Evolutionary conservation across 2,113 vertebrate species (phyloP).

Genomic region (Zosterops hypoxanthus): DNA sequence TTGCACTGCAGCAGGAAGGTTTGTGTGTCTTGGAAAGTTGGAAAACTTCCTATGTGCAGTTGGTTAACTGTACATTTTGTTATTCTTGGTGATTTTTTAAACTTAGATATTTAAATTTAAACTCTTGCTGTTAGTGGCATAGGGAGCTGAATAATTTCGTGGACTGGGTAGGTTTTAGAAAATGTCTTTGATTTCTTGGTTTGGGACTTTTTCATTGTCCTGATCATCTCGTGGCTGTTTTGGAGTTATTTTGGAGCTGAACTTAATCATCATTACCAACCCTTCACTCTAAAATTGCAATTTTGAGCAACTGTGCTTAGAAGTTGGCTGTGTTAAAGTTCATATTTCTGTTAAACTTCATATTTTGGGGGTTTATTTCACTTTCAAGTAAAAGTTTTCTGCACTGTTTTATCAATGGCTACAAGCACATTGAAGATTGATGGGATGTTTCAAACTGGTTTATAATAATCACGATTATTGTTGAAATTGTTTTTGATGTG

Average conservation of each 20-base stretch:
- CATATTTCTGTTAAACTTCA: not conserved
- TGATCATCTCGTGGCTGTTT: not conserved
- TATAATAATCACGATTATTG: not conserved
- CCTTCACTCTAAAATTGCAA: not conserved
- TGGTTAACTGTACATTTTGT: not conserved
- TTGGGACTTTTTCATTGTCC: not conserved
- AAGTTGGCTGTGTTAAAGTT: not conserved
- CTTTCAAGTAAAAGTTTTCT: not conserved
- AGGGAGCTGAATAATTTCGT: not conserved
- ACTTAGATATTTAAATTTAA: not conserved
- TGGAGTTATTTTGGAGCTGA: not conserved
- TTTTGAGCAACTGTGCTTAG: not conserved
- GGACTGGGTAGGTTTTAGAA: not conserved
- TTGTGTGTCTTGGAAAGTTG: not conserved
- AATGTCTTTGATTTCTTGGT: not conserved
- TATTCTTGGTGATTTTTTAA: not conserved
- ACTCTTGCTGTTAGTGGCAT: not conserved
- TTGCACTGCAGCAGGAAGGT: not conserved
- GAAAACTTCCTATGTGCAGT: not conserved
- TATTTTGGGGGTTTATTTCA: not conserved
- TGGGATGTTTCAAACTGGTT: not conserved
- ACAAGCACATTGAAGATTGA: accelerated
- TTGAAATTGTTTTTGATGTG: not conserved
- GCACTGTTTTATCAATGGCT: not conserved
- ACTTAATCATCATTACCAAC: not conserved